These are phyloP conservation scores for Malurus melanocephalus DNA, from an alignment of 2,113 vertebrate genomes.

Conservation along the genomic window DNA sequence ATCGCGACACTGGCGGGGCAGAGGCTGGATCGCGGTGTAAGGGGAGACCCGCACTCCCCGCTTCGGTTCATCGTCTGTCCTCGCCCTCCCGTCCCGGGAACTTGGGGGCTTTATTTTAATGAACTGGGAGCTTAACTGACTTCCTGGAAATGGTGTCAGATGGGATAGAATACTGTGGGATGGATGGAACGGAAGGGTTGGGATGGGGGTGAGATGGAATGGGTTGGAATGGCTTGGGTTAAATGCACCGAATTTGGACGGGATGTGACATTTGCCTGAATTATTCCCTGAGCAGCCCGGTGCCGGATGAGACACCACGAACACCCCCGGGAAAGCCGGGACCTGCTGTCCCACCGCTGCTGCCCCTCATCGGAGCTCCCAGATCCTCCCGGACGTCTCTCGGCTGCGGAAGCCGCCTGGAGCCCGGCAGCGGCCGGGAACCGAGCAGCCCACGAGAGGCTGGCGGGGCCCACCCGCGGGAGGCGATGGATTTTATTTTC, in stretches of 20 bases:
- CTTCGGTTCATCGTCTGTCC: neutral
- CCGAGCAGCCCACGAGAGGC: neutral
- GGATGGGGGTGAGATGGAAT: too few relatives aligned
- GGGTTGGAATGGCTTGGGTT: neutral
- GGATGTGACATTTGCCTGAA: neutral
- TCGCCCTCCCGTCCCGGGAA: neutral
- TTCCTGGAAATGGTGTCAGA: neutral
- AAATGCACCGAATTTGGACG: neutral
- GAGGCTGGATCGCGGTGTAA: too few relatives aligned
- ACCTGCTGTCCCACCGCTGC: neutral
- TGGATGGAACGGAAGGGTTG: too few relatives aligned
- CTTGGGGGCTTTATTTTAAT: neutral
- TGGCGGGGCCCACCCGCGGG: neutral
- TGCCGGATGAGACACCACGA: neutral
- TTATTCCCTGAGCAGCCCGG: neutral
- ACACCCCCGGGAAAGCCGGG: neutral
- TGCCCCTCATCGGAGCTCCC: neutral
- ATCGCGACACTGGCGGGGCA: neutral
- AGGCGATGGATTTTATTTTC: neutral
- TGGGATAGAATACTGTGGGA: neutral
- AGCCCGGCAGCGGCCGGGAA: neutral
- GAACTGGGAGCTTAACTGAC: neutral
- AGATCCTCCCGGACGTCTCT: accelerated
- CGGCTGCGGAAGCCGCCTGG: neutral
- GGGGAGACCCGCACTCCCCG: accelerated